Evolutionary conservation across 2,888 invertebrate species (phyloP).

Genomic region (Itoplectis maculator): DNA sequence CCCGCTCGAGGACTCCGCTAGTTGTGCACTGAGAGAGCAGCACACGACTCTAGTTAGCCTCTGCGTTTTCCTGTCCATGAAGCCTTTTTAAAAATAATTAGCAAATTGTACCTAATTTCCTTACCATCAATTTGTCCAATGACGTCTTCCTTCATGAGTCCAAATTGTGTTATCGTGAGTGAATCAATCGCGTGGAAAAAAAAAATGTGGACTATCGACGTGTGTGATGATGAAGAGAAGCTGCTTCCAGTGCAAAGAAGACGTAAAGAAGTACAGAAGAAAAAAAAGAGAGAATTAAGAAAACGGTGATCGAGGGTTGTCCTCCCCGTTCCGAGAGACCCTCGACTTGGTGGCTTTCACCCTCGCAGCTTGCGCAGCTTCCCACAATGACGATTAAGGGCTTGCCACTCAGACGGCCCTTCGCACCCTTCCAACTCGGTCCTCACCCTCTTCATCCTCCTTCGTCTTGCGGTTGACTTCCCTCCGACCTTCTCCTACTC

Average conservation of each 20-base stretch:
- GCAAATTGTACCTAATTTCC: too few species aligned
- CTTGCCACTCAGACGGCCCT: conserved; percentile 35
- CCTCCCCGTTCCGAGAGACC: conserved; percentile 8
- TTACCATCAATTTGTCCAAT: too few species aligned
- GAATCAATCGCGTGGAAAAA: too few species aligned
- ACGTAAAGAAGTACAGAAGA: not conserved
- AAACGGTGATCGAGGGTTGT: conserved; percentile 28
- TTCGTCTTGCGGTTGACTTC: not conserved
- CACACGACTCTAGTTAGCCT: too few species aligned
- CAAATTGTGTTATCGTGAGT: too few species aligned
- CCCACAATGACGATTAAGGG: conserved; percentile 48
- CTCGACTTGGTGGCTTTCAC: not conserved
- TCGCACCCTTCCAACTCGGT: too few species aligned
- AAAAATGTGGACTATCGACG: too few species aligned
- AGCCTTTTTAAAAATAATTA: too few species aligned
- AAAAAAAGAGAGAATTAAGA: conserved; percentile 1
- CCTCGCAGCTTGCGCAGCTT: conserved; percentile 7
- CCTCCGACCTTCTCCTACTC: too few species aligned
- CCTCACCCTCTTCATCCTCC: not conserved
- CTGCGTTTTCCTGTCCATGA: too few species aligned
- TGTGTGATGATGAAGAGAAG: too few species aligned
- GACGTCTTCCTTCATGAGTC: too few species aligned
- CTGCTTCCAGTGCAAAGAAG: not conserved
- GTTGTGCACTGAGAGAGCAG: not conserved
- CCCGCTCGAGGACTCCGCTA: not conserved